A percentile compares a stretch with the other conserved stretches of the same genome.
phyloP scores from a whole-genome alignment of 1,140 invertebrate species.

The Muscidifurax raptorellus region DNA sequence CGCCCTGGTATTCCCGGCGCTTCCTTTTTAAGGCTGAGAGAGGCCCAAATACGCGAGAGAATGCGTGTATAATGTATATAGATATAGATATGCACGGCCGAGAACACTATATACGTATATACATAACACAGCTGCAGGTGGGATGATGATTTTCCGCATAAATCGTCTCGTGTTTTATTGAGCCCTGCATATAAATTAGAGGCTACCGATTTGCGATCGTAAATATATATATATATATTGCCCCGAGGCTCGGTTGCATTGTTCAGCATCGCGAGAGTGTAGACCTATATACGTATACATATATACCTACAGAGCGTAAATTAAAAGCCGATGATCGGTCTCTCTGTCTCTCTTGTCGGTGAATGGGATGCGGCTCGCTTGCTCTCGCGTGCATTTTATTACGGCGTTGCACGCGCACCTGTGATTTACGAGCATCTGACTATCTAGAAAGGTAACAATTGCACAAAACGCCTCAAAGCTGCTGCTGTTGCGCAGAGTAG shows the following conservation, averaged over 20 bases:
- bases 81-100: background rate
- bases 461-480: constrained; percentile 29
- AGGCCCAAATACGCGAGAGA: no score
- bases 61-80: background rate
- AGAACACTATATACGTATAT: no score
- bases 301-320: background rate
- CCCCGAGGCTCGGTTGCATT: background rate
- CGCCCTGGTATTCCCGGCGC: background rate
- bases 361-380: constrained; percentile 29
- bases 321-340: constrained; percentile 48
- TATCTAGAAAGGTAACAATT: constrained; percentile 38
- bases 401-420: background rate
- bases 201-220: background rate
- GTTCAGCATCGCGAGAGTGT: background rate
- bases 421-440: constrained; percentile 43
- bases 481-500: background rate
- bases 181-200: constrained; percentile 24
- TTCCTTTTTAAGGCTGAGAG: background rate
- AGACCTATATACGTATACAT: background rate
- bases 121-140: background rate
- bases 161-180: background rate
- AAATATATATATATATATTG: background rate
- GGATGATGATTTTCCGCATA: constrained; percentile 4
- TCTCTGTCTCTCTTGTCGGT: background rate
- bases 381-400: constrained; percentile 17